phyloP scores from a whole-genome alignment of 2,888 invertebrate species.

The Metallyticus violacea region DNA sequence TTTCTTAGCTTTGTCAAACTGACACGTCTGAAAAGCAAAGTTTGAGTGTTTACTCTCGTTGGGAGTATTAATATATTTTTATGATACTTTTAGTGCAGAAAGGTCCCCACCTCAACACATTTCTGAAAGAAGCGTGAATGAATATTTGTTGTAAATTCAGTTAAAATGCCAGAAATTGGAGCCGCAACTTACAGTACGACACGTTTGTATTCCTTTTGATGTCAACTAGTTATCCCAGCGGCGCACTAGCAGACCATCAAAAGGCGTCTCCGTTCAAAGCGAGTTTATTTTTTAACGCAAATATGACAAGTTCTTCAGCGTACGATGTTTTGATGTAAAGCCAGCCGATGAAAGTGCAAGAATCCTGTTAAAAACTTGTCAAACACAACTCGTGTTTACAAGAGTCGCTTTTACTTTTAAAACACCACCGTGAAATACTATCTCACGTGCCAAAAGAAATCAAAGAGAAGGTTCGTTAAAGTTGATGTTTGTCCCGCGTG shows the following conservation, averaged over 20 bases:
- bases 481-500: too few species aligned
- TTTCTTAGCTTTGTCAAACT: too few species aligned
- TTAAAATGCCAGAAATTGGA: too few species aligned
- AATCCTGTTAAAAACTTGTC: neutral
- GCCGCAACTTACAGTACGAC: too few species aligned
- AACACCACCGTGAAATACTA: neutral
- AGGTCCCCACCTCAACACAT: too few species aligned
- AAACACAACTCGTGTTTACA: neutral
- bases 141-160: too few species aligned
- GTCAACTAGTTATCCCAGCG: neutral
- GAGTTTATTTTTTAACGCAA: neutral
- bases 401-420: neutral
- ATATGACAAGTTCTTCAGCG: neutral
- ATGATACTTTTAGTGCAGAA: too few species aligned
- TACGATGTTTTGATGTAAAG: neutral
- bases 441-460: neutral
- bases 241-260: too few species aligned
- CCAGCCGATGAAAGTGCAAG: neutral
- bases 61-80: too few species aligned
- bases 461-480: neutral
- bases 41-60: too few species aligned
- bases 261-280: neutral
- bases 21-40: too few species aligned
- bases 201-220: neutral
- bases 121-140: too few species aligned